Percentiles rank a stretch among this genome's conserved stretches.
phyloP scores from a whole-genome alignment of 1,140 invertebrate species.

The Tetramorium alpestre region DNA sequence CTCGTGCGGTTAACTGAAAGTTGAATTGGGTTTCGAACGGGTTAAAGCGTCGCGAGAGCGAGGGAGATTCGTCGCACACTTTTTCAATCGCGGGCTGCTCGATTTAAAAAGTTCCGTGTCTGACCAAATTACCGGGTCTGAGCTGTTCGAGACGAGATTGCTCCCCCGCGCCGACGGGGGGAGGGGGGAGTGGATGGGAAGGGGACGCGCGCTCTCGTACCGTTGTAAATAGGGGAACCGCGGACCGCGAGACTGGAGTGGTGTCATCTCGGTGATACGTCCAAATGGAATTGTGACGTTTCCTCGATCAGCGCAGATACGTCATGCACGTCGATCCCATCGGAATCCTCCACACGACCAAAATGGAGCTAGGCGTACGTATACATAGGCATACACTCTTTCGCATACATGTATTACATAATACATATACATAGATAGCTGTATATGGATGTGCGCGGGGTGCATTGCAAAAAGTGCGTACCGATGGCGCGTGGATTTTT shows the following conservation, averaged over 20 bases:
- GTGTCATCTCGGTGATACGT: conserved; percentile 56
- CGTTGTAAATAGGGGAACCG: conserved; percentile 59
- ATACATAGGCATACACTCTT: conserved; percentile 21
- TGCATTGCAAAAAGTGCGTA: conserved; percentile 3
- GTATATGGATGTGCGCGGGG: background rate
- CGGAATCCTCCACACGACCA: conserved; percentile 63
- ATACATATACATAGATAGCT: conserved; percentile 39
- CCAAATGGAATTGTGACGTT: conserved; percentile 59
- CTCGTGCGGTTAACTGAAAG: background rate
- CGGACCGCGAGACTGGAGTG: conserved; percentile 47
- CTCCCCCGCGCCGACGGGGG: background rate
- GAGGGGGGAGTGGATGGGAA: background rate
- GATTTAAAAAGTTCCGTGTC: conserved; percentile 53
- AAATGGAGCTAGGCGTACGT: conserved; percentile 56
- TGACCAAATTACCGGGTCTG: conserved; percentile 39
- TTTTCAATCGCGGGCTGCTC: conserved; percentile 29
- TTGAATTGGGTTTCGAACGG: conserved; percentile 11
- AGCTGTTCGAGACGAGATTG: conserved; percentile 44
- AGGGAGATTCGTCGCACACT: background rate
- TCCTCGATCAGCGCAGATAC: conserved; percentile 55
- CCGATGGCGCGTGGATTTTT: background rate
- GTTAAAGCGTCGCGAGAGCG: conserved; percentile 14
- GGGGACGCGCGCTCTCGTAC: background rate
- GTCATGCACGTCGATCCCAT: conserved; percentile 42
- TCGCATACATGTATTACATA: conserved; percentile 54